A percentile compares a stretch with the other conserved stretches of the same genome.
phyloP scores from a whole-genome alignment of 2,113 vertebrate genomes.

The Centropus unirufus region DNA sequence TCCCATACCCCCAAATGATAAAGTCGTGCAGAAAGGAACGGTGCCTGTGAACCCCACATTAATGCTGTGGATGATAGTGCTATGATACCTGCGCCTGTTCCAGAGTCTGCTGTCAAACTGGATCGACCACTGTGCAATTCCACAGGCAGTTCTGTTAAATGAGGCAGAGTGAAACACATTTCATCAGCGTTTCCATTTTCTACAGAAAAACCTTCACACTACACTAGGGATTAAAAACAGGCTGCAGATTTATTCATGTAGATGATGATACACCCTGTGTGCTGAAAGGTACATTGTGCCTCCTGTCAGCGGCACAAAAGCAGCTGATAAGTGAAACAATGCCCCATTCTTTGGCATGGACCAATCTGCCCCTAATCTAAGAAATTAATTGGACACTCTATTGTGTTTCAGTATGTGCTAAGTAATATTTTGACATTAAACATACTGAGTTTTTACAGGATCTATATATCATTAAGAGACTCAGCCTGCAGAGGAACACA shows the following conservation, averaged over 20 bases:
- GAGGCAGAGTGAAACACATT: background rate
- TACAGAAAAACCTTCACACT: background rate
- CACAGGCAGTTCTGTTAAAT: background rate
- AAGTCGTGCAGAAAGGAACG: background rate
- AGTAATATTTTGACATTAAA: background rate
- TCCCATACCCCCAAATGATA: background rate
- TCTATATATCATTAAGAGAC: background rate
- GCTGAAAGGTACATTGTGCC: background rate
- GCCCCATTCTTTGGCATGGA: background rate
- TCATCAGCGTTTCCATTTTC: background rate
- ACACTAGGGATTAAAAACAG: background rate
- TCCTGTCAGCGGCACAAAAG: background rate
- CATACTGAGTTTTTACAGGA: background rate
- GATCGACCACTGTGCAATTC: background rate
- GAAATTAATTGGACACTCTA: background rate
- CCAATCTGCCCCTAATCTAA: background rate
- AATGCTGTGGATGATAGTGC: background rate
- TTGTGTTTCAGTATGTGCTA: background rate
- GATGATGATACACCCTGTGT: background rate
- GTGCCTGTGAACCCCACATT: background rate
- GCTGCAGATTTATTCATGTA: background rate
- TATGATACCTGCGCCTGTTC: background rate
- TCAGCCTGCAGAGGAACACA: background rate
- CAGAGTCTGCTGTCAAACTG: background rate
- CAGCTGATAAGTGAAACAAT: background rate